These are phyloP conservation scores for Parambassis ranga DNA, from an alignment of 2,797 vertebrate species.

Conservation along the genomic window DNA sequence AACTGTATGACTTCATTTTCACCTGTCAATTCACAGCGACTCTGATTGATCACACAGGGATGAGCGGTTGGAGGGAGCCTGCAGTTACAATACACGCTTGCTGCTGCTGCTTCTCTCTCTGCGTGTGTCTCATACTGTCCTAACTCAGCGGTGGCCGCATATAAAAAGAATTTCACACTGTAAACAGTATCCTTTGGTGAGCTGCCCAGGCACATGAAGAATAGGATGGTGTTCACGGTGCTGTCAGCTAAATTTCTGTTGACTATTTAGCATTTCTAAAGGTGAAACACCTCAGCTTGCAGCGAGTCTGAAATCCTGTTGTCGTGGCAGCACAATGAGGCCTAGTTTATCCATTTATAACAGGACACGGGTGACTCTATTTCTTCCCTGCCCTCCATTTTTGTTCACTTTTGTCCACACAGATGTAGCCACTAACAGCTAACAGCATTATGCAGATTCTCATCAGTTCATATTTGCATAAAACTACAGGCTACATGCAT, in stretches of 20 bases:
- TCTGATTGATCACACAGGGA: constrained; percentile 55
- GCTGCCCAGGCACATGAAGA: not conserved
- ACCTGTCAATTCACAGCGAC: constrained; percentile 46
- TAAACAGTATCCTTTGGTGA: not conserved
- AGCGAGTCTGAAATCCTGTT: constrained; percentile 2
- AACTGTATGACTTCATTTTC: constrained; percentile 55
- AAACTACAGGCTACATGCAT: not conserved
- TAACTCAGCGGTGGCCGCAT: not conserved
- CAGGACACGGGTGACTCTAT: not conserved
- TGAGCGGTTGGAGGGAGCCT: constrained; percentile 8
- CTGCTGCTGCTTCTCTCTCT: not conserved
- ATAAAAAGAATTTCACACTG: not conserved
- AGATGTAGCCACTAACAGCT: not conserved
- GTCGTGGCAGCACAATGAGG: not conserved
- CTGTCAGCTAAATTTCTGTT: constrained; percentile 13
- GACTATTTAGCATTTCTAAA: constrained; percentile 1
- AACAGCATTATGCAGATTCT: constrained; percentile 2
- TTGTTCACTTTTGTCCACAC: not conserved
- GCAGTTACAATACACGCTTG: not conserved
- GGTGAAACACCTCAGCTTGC: not conserved
- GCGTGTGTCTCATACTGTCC: not conserved
- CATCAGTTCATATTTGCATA: constrained; percentile 8
- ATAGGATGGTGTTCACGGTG: not conserved
- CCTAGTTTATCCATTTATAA: constrained; percentile 6
- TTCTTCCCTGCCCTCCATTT: not conserved